A percentile compares a stretch with the other conserved stretches of the same genome.
phyloP scores from a whole-genome alignment of 2,888 invertebrate species.

The Nebria salina region DNA sequence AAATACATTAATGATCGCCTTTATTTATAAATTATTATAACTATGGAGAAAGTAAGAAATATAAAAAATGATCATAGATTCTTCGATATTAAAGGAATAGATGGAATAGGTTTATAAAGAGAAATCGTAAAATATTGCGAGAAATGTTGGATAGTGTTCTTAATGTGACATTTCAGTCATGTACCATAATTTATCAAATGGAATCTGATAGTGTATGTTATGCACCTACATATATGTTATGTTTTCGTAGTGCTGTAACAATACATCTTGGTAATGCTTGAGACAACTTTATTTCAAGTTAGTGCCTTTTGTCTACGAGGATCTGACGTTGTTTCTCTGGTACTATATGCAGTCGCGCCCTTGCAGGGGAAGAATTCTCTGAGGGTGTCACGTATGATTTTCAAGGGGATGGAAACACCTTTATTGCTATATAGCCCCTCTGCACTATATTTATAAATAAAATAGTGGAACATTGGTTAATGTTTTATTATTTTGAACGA shows the following conservation, averaged over 20 bases:
- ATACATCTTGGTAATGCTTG: conserved; percentile 3
- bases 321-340: conserved; percentile 9
- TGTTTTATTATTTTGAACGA: conserved; percentile 16
- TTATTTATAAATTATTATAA: no score
- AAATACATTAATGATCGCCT: no score
- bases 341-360: conserved; percentile 7
- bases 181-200: conserved; percentile 35
- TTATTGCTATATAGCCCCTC: conserved; percentile 30
- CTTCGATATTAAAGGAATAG: no score
- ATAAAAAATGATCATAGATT: no score
- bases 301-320: not conserved
- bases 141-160: not conserved
- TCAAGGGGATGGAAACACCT: conserved; percentile 28
- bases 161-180: conserved; percentile 40
- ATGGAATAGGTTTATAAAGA: no score
- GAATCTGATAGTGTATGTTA: conserved; percentile 32
- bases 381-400: conserved; percentile 33
- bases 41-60: no score
- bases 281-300: not conserved
- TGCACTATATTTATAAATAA: conserved; percentile 42
- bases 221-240: not conserved
- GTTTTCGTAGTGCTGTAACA: not conserved
- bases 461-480: conserved; percentile 26
- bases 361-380: conserved; percentile 12
- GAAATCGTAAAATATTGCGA: no score